Conservation (phyloP, 2,797 vertebrate genomes). For the Onychomys leucogaster region DNA sequence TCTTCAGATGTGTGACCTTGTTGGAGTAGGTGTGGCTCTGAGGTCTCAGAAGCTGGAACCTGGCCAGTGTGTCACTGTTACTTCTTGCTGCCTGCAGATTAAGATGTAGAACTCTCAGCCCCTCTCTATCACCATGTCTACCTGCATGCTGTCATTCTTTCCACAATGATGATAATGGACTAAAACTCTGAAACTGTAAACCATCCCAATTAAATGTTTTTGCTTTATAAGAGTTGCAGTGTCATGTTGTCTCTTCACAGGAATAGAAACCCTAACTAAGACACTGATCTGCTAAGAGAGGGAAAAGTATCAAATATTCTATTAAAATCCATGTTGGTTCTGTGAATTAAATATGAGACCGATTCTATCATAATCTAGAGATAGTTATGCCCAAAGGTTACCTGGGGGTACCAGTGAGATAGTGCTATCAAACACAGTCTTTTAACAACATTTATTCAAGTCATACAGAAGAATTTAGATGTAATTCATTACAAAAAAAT, state of each 20-base stretch:
- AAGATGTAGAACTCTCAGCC: not conserved
- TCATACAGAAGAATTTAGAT: not conserved
- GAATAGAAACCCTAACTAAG: not conserved
- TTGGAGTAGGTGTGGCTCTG: not conserved
- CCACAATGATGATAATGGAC: not conserved
- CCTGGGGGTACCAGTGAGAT: not conserved
- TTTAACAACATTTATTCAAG: not conserved
- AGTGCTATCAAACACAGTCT: not conserved
- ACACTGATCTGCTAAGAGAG: not conserved
- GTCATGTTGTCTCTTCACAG: not conserved
- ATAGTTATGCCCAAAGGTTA: not conserved
- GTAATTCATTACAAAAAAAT: not conserved
- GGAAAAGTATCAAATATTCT: conserved; percentile 28
- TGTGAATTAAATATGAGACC: conserved; percentile 51
- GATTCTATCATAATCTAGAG: not conserved
- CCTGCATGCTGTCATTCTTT: not conserved
- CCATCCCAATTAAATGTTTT: not conserved
- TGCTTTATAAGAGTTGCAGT: not conserved
- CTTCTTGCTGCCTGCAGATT: not conserved
- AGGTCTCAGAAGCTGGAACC: not conserved
- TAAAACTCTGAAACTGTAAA: not conserved
- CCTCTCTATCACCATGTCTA: not conserved
- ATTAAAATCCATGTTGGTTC: not conserved
- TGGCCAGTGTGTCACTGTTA: not conserved
- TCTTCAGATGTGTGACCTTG: not conserved